Evolutionary conservation across 2,888 invertebrate genomes (phyloP).

Genomic region (Leptinotarsa peninsularis): DNA sequence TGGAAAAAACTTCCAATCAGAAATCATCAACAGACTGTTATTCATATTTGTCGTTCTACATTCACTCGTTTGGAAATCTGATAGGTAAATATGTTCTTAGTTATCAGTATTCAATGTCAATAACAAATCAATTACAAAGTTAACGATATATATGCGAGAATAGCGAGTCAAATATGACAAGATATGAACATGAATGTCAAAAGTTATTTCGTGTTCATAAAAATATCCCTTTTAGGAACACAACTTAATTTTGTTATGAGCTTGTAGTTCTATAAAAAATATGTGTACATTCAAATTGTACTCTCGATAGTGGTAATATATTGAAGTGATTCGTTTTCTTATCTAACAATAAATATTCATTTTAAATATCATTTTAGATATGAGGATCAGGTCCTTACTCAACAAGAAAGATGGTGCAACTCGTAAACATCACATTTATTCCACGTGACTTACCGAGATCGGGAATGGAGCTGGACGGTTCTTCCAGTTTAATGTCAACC

Average conservation of each 20-base stretch:
- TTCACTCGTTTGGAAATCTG: not conserved
- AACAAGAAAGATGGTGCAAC: not conserved
- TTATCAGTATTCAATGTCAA: conserved; percentile 11
- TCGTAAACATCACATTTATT: conserved; percentile 6
- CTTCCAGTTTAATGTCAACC: conserved; percentile 72
- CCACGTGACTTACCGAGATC: conserved; percentile 80
- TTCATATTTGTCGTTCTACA: not conserved
- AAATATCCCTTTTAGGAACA: too few relatives aligned
- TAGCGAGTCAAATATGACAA: not conserved
- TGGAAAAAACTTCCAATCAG: too few relatives aligned
- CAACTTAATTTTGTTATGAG: too few relatives aligned
- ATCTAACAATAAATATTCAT: too few relatives aligned
- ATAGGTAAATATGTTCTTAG: not conserved
- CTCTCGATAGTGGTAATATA: not conserved
- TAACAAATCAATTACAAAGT: conserved; percentile 7
- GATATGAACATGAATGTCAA: conserved; percentile 12
- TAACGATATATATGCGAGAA: not conserved
- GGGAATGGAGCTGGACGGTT: conserved; percentile 88
- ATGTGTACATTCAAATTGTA: not conserved
- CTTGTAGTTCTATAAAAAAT: too few relatives aligned
- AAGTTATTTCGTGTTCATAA: not conserved
- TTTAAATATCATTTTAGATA: too few relatives aligned
- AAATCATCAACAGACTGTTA: not conserved
- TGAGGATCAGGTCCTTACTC: not conserved
- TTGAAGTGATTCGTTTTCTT: not conserved